Percentiles rank a stretch among this genome's conserved stretches.
Conservation (phyloP, 2,113 vertebrate species). For the Pterocles gutturalis region DNA sequence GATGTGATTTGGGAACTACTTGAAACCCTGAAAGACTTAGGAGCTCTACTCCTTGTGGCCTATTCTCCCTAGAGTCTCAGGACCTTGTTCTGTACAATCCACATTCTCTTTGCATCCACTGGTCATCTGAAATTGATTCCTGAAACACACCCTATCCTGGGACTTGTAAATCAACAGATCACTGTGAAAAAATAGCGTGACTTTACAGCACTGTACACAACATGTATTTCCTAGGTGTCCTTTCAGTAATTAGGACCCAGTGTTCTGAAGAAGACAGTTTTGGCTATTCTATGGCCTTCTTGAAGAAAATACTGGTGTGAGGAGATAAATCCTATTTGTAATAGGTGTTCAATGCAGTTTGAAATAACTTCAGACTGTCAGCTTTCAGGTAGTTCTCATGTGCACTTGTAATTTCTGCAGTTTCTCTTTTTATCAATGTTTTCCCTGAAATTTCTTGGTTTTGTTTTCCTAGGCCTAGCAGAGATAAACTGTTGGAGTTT, state of each 20-base stretch:
- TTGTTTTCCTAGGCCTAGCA: not conserved
- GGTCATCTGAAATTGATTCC: not conserved
- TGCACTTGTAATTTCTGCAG: not conserved
- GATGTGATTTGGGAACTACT: not conserved
- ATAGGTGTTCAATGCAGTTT: not conserved
- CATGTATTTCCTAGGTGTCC: not conserved
- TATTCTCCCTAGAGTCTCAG: not conserved
- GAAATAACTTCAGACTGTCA: not conserved
- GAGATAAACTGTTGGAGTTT: not conserved
- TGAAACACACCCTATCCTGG: not conserved
- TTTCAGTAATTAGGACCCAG: not conserved
- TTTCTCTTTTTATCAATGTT: not conserved
- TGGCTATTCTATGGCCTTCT: not conserved
- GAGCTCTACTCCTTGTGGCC: not conserved
- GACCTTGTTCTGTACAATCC: not conserved
- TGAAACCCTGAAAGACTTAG: not conserved
- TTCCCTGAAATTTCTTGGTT: not conserved
- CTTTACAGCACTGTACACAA: not conserved
- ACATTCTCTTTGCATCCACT: not conserved
- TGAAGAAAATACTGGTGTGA: not conserved
- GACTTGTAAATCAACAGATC: not conserved
- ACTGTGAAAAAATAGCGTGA: not conserved
- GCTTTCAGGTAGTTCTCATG: not conserved
- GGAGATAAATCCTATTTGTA: not conserved
- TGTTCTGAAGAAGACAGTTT: not conserved